A percentile compares a stretch with the other conserved stretches of the same genome.
Conservation (phyloP, 2,888 invertebrate species). For the Acronicta psi region DNA sequence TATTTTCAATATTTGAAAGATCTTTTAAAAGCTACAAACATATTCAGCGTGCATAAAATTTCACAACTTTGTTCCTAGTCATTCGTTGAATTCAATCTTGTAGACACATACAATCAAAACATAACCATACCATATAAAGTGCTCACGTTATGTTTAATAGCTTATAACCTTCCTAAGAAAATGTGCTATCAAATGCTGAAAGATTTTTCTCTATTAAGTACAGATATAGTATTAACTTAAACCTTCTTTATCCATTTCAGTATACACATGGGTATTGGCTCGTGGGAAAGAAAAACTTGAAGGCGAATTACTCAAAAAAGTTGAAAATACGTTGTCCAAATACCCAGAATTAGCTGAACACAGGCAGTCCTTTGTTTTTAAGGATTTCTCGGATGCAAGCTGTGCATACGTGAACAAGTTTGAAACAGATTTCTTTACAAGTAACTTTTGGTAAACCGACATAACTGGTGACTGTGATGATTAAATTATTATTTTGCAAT, state of each 20-base stretch:
- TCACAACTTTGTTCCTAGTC: too few species aligned
- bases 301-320: conserved; percentile 72
- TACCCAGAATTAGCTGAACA: conserved; percentile 78
- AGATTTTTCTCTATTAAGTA: too few species aligned
- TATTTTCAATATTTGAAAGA: too few species aligned
- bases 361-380: conserved; percentile 75
- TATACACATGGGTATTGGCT: conserved; percentile 80
- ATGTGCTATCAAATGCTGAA: too few species aligned
- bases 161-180: too few species aligned
- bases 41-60: too few species aligned
- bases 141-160: too few species aligned
- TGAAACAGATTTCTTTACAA: conserved; percentile 77
- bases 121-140: too few species aligned
- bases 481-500: conserved; percentile 7
- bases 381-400: conserved; percentile 73
- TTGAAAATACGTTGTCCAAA: conserved; percentile 75
- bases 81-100: too few species aligned
- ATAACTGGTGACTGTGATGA: conserved; percentile 32
- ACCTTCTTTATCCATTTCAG: conserved; percentile 63
- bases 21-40: too few species aligned
- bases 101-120: too few species aligned
- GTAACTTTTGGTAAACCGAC: conserved; percentile 75
- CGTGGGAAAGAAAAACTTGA: conserved; percentile 74
- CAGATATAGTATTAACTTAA: too few species aligned
- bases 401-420: conserved; percentile 73